A percentile compares a stretch with the other conserved stretches of the same genome.
These are phyloP conservation scores for Microplitis deprimator DNA, from an alignment of 2,888 invertebrate genomes.

Conservation along the genomic window DNA sequence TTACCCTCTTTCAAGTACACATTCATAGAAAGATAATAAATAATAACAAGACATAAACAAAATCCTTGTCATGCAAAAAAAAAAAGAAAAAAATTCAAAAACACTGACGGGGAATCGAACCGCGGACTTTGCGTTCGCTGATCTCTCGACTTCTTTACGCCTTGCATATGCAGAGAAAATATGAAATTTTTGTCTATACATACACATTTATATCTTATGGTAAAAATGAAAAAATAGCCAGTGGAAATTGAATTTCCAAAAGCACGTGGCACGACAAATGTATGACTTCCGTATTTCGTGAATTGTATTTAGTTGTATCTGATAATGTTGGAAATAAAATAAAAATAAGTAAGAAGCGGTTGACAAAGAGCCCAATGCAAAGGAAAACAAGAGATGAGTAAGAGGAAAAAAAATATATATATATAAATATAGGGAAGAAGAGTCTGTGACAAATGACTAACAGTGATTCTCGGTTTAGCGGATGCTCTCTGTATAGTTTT, in stretches of 20 bases:
- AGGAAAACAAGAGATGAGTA: slow-evolving; percentile 20
- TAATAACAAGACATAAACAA: not conserved
- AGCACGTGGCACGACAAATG: slow-evolving; percentile 49
- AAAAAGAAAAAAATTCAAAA: not conserved
- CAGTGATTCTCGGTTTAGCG: slow-evolving; percentile 62
- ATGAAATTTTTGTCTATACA: too few relatives aligned
- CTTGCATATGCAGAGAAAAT: too few relatives aligned
- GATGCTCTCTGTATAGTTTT: slow-evolving; percentile 50
- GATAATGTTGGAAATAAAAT: not conserved
- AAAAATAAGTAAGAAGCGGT: not conserved
- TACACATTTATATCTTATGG: too few relatives aligned
- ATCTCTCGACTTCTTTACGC: too few relatives aligned
- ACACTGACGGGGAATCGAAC: too few relatives aligned
- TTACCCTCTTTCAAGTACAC: slow-evolving; percentile 18
- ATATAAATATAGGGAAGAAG: not conserved
- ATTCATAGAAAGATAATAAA: not conserved
- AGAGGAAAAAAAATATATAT: slow-evolving; percentile 7
- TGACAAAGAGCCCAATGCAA: too few relatives aligned
- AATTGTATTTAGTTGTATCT: not conserved
- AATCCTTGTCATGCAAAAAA: not conserved
- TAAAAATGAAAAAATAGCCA: not conserved
- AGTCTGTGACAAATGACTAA: slow-evolving; percentile 63
- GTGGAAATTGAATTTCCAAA: slow-evolving; percentile 12
- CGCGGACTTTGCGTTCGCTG: too few relatives aligned
- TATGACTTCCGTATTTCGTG: slow-evolving; percentile 40